phyloP scores from a whole-genome alignment of 2,797 vertebrate genomes.

The Lacerta bilineata region DNA sequence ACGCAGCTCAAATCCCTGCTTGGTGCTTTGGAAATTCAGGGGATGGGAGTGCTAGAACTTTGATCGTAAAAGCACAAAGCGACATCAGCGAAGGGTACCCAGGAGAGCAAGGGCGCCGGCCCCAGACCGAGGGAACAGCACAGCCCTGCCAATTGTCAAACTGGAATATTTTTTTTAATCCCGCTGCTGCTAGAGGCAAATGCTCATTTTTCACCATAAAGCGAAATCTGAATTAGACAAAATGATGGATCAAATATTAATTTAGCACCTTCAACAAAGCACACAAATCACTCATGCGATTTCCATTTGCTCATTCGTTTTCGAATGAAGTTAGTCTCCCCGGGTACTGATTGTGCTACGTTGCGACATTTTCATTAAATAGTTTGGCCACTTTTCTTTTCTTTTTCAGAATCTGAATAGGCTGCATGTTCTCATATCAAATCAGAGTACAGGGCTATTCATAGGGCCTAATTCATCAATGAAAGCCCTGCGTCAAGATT shows the following conservation, averaged over 20 bases:
- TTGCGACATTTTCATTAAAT: slow-evolving; percentile 17
- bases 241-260: slow-evolving; percentile 41
- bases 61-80: slow-evolving; percentile 57
- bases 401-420: not conserved
- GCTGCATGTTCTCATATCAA: not conserved
- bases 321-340: slow-evolving; percentile 15
- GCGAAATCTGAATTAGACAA: not conserved
- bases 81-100: slow-evolving; percentile 48
- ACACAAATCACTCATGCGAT: slow-evolving; percentile 22
- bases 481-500: too few species aligned
- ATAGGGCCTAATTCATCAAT: too few species aligned
- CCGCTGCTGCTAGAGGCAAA: not conserved
- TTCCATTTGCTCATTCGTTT: slow-evolving; percentile 30
- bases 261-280: slow-evolving; percentile 25
- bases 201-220: slow-evolving; percentile 16
- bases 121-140: slow-evolving; percentile 54
- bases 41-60: slow-evolving; percentile 42
- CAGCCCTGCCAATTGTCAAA: not conserved
- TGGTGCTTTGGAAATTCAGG: slow-evolving; percentile 56
- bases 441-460: not conserved
- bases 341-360: not conserved
- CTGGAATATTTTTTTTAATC: slow-evolving; percentile 21
- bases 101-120: slow-evolving; percentile 24
- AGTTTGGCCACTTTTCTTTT: not conserved
- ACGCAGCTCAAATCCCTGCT: slow-evolving; percentile 59